Evolutionary conservation across 2,113 vertebrate species (phyloP).

Genomic region (Erpornis zantholeuca): DNA sequence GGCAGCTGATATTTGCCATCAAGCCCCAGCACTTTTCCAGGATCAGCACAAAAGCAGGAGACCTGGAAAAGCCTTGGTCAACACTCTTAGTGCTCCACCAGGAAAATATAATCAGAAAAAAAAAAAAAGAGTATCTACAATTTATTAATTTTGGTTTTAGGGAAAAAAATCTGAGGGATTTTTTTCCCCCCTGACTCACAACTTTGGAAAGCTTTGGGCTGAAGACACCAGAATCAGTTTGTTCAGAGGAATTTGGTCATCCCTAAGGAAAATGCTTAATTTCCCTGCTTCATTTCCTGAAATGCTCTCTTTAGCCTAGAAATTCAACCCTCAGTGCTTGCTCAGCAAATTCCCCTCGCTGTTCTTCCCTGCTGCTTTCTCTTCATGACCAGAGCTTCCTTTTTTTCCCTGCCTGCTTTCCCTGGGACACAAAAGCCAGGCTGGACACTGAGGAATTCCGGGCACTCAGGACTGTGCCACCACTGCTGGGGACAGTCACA

Average conservation of each 20-base stretch:
- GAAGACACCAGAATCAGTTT: background rate
- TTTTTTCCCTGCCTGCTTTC: slow-evolving; percentile 6
- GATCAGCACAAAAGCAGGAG: background rate
- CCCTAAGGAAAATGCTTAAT: slow-evolving; percentile 4
- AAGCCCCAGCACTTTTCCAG: background rate
- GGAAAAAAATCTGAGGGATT: background rate
- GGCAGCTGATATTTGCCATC: background rate
- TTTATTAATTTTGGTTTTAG: background rate
- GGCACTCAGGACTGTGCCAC: background rate
- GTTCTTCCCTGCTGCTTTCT: background rate
- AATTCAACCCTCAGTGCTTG: background rate
- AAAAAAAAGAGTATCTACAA: too few species aligned
- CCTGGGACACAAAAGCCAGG: slow-evolving; percentile 51
- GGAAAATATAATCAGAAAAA: background rate
- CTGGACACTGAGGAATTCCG: background rate
- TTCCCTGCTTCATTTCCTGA: background rate
- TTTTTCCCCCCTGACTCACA: background rate
- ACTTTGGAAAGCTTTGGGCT: background rate
- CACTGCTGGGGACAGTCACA: background rate
- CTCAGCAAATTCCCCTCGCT: slow-evolving; percentile 20
- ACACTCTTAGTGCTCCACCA: background rate
- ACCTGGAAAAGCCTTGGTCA: background rate
- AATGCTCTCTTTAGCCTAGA: background rate
- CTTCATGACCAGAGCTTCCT: background rate
- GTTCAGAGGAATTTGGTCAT: background rate